Base-by-base conservation (phyloP, 2,797 vertebrate genomes). In the Sphenopsis melanotis region DNA sequence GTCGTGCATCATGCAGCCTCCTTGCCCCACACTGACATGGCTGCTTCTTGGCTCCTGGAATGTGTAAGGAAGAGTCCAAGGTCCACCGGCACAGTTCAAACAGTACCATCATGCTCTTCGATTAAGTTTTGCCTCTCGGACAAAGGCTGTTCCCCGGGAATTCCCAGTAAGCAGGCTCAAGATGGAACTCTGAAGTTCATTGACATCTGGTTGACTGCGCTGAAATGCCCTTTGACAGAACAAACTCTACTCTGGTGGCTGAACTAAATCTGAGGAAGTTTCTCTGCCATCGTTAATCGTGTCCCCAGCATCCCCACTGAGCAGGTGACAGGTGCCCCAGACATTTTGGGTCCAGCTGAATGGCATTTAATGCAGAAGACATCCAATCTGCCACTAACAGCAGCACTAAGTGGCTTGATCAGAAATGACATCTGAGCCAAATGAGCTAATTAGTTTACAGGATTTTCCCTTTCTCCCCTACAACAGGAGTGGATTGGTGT, bases 371-470 rank as follows among this genome's bases (percentile, higher is more conserved):
- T 18, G 53, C 70, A 34, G 10, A 65, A 93, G 83, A 92, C 83
- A 83, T 76, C 59, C 24, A 52, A 97, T 83, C 92, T 70, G 87
- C 87, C 85, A 47, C 46, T 8, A 55, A 94, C 52, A 90, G 87
- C 79, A 91, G 75, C 76, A 49, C 20, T 91, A 91, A 96, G 83
- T 82, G 80, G 85, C 69, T 93, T 91, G 80, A 94, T 88, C 82
- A 94, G 66, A 63, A 88, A 64, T n/a, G 72, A 93, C 87, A 93
- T 91, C 80, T 76, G 84, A 96, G 91, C 72, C 87, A 65, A 91
- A 94, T 9, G 23, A 96, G 70, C 79, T 93, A 92, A 96, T 93
- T 94, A 88, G 82, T 94, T 95, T 56, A 78, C 84, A 83, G 84
- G 52, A 88, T 70, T 70, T 87, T 52, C 52, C 80, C 52, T 57